Percentiles rank a stretch among this genome's conserved stretches.
Evolutionary conservation across 2,797 vertebrate species (phyloP).

Genomic region (Sphenopsis melanotis): DNA sequence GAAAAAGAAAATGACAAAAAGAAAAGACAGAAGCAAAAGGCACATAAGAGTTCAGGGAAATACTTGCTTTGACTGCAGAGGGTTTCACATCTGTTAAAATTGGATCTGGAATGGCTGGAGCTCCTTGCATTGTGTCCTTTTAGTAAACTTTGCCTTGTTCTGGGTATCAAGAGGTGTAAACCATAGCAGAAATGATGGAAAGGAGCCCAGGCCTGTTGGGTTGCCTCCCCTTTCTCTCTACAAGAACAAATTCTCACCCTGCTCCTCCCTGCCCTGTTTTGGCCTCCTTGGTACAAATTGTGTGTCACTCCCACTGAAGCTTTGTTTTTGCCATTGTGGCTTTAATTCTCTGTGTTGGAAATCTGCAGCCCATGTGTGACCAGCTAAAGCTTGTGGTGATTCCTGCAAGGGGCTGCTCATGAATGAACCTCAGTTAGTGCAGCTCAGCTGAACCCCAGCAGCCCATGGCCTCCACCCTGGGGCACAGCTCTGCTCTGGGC

Average conservation of each 20-base stretch:
- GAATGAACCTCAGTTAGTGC: not conserved
- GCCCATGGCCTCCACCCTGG: not conserved
- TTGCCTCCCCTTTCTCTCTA: not conserved
- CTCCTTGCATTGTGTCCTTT: not conserved
- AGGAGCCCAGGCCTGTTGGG: not conserved
- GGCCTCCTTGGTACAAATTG: not conserved
- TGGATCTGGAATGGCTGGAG: not conserved
- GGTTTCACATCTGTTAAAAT: not conserved
- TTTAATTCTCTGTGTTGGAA: not conserved
- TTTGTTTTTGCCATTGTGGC: not conserved
- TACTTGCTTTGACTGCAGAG: not conserved
- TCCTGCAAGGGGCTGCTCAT: rapidly evolving
- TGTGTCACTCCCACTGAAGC: not conserved
- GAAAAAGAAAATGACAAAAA: not conserved
- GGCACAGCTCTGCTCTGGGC: rapidly evolving
- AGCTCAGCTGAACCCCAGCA: not conserved
- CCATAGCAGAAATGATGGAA: not conserved
- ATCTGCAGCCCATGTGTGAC: not conserved
- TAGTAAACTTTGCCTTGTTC: not conserved
- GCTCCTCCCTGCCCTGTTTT: not conserved
- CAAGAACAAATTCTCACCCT: not conserved
- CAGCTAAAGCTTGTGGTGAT: not conserved
- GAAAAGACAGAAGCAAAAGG: not conserved
- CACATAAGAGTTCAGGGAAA: not conserved
- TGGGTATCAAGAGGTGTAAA: not conserved